These are phyloP conservation scores for Pantelozetes paolii DNA, from an alignment of 2,888 invertebrate species.

Conservation along the genomic window DNA sequence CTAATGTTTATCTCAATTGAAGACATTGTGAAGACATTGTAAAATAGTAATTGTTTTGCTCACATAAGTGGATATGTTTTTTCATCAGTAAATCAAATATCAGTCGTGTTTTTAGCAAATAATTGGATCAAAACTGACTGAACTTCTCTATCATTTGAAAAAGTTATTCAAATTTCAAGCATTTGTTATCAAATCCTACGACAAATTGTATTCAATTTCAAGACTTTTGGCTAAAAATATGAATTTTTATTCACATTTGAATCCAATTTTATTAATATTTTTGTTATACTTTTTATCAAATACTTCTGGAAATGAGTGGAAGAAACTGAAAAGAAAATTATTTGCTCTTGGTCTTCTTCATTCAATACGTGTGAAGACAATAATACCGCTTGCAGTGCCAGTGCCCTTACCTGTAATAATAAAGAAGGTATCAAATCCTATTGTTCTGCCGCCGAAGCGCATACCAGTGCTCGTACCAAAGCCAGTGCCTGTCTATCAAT, in stretches of 20 bases:
- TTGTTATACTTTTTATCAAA: not conserved
- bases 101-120: too few species aligned
- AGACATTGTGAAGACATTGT: too few species aligned
- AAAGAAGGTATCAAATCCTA: not conserved
- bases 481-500: constrained; percentile 14
- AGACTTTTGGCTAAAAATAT: not conserved
- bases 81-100: not conserved
- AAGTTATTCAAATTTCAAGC: not conserved
- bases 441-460: not conserved
- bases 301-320: constrained; percentile 11
- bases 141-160: not conserved
- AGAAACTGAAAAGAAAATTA: constrained; percentile 19
- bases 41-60: too few species aligned
- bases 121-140: not conserved
- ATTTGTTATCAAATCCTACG: too few species aligned
- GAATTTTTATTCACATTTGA: not conserved
- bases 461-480: not conserved
- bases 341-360: constrained; percentile 1
- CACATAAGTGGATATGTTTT: too few species aligned
- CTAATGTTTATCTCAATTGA: too few species aligned
- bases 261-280: not conserved
- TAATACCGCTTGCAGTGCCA: constrained; percentile 8
- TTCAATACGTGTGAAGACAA: not conserved
- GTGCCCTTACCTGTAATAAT: constrained; percentile 1
- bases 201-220: not conserved